Evolutionary conservation across 2,113 vertebrate genomes (phyloP).

Genomic region (Lamprologus sp.): DNA sequence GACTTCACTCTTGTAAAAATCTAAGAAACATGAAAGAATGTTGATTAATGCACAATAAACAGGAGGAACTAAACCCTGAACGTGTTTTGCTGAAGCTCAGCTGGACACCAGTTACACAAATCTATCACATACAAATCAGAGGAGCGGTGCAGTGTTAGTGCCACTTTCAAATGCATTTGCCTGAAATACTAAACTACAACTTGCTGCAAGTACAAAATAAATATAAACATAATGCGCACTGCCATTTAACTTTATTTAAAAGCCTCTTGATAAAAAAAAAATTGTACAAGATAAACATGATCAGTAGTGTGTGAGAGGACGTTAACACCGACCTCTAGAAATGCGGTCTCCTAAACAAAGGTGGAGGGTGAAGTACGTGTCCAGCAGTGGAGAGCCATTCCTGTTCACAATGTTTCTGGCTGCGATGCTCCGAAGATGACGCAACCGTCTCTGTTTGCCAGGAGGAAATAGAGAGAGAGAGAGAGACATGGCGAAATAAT

Average conservation of each 20-base stretch:
- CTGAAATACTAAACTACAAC: accelerated
- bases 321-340: conserved; percentile 68
- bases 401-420: conserved; percentile 91
- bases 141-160: background rate
- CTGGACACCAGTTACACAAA: background rate
- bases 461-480: background rate
- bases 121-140: background rate
- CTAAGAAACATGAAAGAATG: conserved; percentile 54
- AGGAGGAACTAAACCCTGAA: background rate
- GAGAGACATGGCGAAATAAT: background rate
- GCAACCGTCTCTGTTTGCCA: conserved; percentile 82
- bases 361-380: conserved; percentile 96
- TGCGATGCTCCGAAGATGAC: conserved; percentile 92
- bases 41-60: background rate
- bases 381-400: conserved; percentile 88
- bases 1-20: conserved; percentile 97
- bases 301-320: background rate
- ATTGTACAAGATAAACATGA: background rate
- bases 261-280: background rate
- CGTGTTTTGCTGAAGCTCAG: background rate
- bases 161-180: background rate
- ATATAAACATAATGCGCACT: accelerated
- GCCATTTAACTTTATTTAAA: background rate
- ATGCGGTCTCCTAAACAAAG: conserved; percentile 78
- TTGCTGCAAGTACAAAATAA: background rate